A percentile compares a stretch with the other conserved stretches of the same genome.
Conservation (phyloP, 2,888 invertebrate species). For the Trissonchulus sp. region DNA sequence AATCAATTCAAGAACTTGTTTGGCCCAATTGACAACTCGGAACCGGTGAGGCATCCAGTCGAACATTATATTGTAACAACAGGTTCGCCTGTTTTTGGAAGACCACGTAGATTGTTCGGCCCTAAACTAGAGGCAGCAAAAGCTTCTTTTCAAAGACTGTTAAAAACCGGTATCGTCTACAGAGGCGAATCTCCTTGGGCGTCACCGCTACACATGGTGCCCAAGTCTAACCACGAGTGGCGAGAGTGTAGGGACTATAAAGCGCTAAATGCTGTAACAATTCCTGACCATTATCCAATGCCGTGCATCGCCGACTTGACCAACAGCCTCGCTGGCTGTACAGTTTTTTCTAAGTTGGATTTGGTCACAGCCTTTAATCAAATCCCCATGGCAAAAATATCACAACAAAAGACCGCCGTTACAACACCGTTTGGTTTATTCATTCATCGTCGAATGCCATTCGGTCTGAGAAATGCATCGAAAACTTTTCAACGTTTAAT, state of each 20-base stretch:
- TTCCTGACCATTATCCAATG: constrained; percentile 26
- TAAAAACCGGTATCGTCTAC: not conserved
- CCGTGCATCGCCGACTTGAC: constrained; percentile 27
- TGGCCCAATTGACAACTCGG: not conserved
- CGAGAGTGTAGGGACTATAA: constrained; percentile 26
- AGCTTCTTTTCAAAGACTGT: not conserved
- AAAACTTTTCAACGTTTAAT: constrained; percentile 36
- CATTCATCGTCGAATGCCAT: constrained; percentile 36
- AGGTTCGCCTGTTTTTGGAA: constrained; percentile 16
- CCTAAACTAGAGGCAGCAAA: not conserved
- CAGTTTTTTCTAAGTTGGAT: constrained; percentile 30
- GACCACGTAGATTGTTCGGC: constrained; percentile 22
- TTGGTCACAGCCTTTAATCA: constrained; percentile 28
- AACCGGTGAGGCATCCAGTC: constrained; percentile 18
- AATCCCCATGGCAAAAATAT: constrained; percentile 29
- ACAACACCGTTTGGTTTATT: constrained; percentile 34
- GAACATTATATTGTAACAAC: constrained; percentile 21
- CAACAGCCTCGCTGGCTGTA: constrained; percentile 19
- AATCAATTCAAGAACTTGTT: constrained; percentile 10
- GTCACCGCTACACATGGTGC: constrained; percentile 22
- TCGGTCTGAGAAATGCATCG: constrained; percentile 35
- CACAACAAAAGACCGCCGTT: constrained; percentile 34
- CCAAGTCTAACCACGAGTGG: constrained; percentile 15
- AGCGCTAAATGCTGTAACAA: constrained; percentile 21
- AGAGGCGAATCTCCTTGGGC: constrained; percentile 25